phyloP scores from a whole-genome alignment of 1,140 invertebrate genomes.

The Aphelinus atriplicis region DNA sequence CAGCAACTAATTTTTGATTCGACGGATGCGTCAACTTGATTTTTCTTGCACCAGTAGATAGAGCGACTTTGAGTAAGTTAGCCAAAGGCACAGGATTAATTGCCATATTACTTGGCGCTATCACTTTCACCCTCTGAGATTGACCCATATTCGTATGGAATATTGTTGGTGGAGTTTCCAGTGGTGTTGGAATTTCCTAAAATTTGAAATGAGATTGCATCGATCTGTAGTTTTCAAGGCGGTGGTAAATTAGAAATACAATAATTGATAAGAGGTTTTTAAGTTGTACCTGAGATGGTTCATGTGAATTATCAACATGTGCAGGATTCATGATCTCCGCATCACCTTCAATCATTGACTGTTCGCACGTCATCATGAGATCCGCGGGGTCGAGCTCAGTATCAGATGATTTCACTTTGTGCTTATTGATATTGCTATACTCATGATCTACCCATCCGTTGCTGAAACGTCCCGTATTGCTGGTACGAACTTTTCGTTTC shows the following conservation, averaged over 20 bases:
- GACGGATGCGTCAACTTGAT: constrained; percentile 17
- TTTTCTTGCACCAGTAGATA: constrained; percentile 26
- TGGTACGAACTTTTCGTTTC: constrained; percentile 43
- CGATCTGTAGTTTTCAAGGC: no score
- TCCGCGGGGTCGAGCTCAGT: constrained; percentile 27
- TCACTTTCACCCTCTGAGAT: not conserved
- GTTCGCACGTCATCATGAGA: constrained; percentile 52
- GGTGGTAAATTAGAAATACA: no score
- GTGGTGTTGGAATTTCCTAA: not conserved
- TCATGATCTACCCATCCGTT: constrained; percentile 44
- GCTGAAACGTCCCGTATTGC: constrained; percentile 29
- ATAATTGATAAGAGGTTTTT: no score
- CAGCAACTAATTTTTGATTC: constrained; percentile 23
- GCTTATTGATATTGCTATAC: constrained; percentile 16
- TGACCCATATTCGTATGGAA: not conserved
- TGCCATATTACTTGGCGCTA: constrained; percentile 18
- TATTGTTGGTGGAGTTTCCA: not conserved
- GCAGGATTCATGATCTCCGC: constrained; percentile 43
- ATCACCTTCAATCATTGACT: constrained; percentile 55
- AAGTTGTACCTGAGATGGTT: not conserved
- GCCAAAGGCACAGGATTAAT: constrained; percentile 49
- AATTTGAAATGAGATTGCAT: no score
- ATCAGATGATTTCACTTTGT: not conserved
- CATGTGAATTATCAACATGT: constrained; percentile 13
- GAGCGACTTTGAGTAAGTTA: constrained; percentile 43